A percentile compares a stretch with the other conserved stretches of the same genome.
Evolutionary conservation across 2,888 invertebrate genomes (phyloP).

Genomic region (Caenorhabditis angaria): DNA sequence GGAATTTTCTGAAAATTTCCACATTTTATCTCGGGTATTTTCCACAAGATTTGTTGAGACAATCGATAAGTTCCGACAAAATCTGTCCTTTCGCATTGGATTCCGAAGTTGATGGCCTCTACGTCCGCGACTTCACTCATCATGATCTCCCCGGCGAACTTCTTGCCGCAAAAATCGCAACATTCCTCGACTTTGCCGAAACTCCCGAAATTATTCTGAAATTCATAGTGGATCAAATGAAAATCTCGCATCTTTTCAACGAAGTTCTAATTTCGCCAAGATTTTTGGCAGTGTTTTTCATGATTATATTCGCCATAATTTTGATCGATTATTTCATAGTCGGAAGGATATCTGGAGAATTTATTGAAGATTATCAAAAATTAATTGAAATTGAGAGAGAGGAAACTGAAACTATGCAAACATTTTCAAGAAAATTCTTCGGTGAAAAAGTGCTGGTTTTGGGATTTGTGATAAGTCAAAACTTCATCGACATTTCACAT

Average conservation of each 20-base stretch:
- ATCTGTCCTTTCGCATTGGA: neutral
- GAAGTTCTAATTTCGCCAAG: neutral
- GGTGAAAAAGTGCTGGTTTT: slow-evolving; percentile 3
- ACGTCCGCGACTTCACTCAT: neutral
- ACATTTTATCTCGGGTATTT: neutral
- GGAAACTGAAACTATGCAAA: neutral
- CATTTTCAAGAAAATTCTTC: neutral
- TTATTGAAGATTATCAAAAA: neutral
- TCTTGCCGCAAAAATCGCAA: neutral
- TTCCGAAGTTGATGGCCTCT: neutral
- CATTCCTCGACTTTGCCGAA: neutral
- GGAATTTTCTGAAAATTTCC: neutral
- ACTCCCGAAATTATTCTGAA: slow-evolving; percentile 4
- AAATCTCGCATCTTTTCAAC: neutral
- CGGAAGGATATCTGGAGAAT: neutral
- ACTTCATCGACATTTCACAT: neutral
- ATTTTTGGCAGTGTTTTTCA: neutral
- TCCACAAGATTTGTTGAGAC: neutral
- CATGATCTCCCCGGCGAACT: neutral
- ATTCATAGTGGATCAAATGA: neutral
- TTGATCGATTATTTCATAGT: neutral
- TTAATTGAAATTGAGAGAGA: neutral
- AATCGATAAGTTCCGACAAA: neutral
- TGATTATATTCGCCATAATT: neutral
- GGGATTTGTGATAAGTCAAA: neutral